Evolutionary conservation across 2,797 vertebrate genomes (phyloP), one percentile per base, ranked within the genome.

Genomic region (Parotocinclus haroldoi): DNA sequence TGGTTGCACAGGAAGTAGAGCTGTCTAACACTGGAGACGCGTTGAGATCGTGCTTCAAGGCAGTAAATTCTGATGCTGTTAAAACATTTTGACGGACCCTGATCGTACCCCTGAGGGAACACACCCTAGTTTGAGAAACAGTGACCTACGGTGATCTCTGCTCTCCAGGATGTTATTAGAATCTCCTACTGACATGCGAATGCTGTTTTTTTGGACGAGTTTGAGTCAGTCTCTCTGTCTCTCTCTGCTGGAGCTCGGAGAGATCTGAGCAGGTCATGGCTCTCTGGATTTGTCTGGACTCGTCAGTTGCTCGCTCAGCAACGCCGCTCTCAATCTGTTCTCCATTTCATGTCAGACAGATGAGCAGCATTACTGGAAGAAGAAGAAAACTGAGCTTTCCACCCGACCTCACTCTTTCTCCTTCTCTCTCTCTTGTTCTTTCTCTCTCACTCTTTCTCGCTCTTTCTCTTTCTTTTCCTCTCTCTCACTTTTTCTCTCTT

Each of bases 381-480:
- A 63, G 49, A 27, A 27, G 27, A 27, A 27, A 27, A 27, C 27
- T 27, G 27, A 27, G 27, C 44, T 52, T 44, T 27, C 50, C 19
- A 12, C 13, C 44, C 51, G 48, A 36, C 16, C n/a, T 10, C 36
- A 9, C 37, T 38, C 37, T 57, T 10, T 52, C 45, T 40, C 66
- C 75, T 58, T 73, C 52, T 64, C 78, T 66, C 70, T 77, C 70
- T 58, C 61, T 37, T 60, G 56, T 58, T 38, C 36, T 37, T 27
- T 57, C 8, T 51, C 44, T 40, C 68, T 76, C 59, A 71, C 52
- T 64, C 78, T 66, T 69, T 77, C 70, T 58, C 61, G 27, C 62
- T 51, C 39, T 66, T 18, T 46, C 19, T 58, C 1, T 53, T 13
- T 53, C 51, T 11, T 3, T 10, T 13, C 9, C 37, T 38, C 37